Base-by-base conservation (phyloP, 1,140 invertebrate species). In the Tetragonula clypearis region DNA sequence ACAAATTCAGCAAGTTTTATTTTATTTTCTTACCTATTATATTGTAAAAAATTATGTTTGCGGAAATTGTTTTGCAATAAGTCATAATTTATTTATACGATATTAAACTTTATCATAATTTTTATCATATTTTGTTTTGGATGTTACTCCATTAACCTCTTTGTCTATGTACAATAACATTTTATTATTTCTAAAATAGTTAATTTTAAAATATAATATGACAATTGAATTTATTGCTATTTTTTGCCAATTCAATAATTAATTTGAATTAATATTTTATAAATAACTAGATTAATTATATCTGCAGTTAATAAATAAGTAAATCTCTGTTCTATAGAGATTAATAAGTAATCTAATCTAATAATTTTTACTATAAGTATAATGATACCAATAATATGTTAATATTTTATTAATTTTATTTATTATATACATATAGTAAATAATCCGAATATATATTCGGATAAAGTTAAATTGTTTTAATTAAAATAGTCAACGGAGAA, bases 231-330 rank as follows among this genome's bases (percentile, higher is more conserved):
- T 56, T 56, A 23, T 58, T 0, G 6, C 35, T 60, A 30, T 60
- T 76, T 76, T 23, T 58, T 55, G 21, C 53, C 12, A 60, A 35
- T 35, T 23, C 11, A n/a, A 80, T 14, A 60, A 15, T 26, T 65
- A 41, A 55, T 66, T 17, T 26, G 21, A 80, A 35, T 14, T 80
- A 72, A 80, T 60, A 80, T 80, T 62, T 80, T 80, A 72, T 30
- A 60, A 72, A 72, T n/a, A 23, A 41, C 6, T 41, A 41, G 41
- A 41, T 30, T 41, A 41, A 41, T 41, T 41, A 41, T 41, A 41
- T 41, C 6, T 41, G 6, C 6, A 41, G 41, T 41, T 41, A 41
- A 41, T 41, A 58, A 58, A 19, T 17, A 58, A 58, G 56, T 19
- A 17, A 6, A 41, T 30, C 30, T 30, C 30, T 30, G 1, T 30